A percentile compares a stretch with the other conserved stretches of the same genome.
Evolutionary conservation across 2,113 vertebrate species (phyloP).

Genomic region (Amphiprion ocellaris): DNA sequence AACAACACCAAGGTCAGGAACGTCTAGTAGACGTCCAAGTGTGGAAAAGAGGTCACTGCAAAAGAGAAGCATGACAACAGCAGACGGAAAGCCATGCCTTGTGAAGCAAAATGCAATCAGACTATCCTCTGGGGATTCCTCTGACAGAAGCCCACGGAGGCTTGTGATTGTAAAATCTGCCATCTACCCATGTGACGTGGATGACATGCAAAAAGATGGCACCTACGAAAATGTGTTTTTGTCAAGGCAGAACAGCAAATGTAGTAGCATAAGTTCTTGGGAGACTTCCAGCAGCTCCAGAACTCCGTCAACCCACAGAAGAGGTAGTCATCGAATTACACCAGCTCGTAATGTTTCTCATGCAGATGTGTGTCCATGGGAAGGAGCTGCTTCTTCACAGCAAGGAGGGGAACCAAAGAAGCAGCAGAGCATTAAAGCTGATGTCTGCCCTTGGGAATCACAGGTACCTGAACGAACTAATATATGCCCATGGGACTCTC

Average conservation of each 20-base stretch:
- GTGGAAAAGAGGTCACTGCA: conserved; percentile 67
- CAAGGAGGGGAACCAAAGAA: conserved; percentile 50
- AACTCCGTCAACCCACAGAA: conserved; percentile 79
- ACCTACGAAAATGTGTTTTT: conserved; percentile 72
- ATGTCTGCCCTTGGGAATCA: conserved; percentile 73
- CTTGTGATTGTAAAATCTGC: conserved; percentile 65
- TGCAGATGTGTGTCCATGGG: conserved; percentile 81
- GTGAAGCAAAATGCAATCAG: conserved; percentile 83
- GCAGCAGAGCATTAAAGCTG: conserved; percentile 61
- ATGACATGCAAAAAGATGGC: conserved; percentile 72
- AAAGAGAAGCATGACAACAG: conserved; percentile 75
- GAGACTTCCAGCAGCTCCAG: conserved; percentile 76
- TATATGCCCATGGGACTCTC: conserved; percentile 75
- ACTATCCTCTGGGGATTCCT: conserved; percentile 79
- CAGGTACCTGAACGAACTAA: conserved; percentile 36
- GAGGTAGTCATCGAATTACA: conserved; percentile 70
- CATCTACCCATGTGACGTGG: conserved; percentile 70
- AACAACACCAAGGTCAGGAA: conserved; percentile 54
- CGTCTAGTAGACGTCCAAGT: conserved; percentile 65
- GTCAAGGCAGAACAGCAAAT: conserved; percentile 76
- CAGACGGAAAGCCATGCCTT: conserved; percentile 78
- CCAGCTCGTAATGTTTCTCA: conserved; percentile 57
- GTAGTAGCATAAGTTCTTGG: conserved; percentile 70
- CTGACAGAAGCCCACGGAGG: conserved; percentile 74
- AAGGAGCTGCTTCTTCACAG: conserved; percentile 53